Base-by-base conservation (phyloP, 1,140 invertebrate genomes). In the Musca vetustissima region DNA sequence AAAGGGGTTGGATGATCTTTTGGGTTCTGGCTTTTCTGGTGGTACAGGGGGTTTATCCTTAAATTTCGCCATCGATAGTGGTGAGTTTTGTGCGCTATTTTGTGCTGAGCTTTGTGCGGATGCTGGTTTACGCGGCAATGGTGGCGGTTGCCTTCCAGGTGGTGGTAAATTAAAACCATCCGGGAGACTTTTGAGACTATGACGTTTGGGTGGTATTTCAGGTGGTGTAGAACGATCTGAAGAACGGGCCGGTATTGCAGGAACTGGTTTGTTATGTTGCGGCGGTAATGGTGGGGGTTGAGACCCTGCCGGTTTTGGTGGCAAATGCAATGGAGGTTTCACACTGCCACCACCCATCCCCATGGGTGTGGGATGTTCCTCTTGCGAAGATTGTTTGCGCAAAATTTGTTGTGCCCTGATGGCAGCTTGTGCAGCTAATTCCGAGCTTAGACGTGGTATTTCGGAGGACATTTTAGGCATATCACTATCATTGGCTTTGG, bases 171-270 rank as follows among this genome's bases (percentile, higher is more conserved):
- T 73, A 69, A 76, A 74, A 3, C 77, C 74, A 68, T 79, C 78
- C 15, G 77, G 77, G 57, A 80, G 52, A 43, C 78, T 82, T 53
- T 83, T 82, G 0, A 83, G 66, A 36, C 80, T 82, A 17, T 79
- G 75, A 0, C 81, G 77, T 57, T 83, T 83, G 6, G 81, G 81
- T 14, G 81, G 81, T 67, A 83, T 83, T 67, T 82, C 81, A 0
- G 81, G 81, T 21, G 81, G 79, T 14, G 75, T 75, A 0, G 74
- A 53, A 4, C 79, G 73, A 22, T 78, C 79, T 65, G 78, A 69
- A 7, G 78, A 76, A 21, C 81, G 73, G 14, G 79, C 79, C n/a
- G 81, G 81, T 48, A 83, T 80, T 4, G 78, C 79, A 8, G 81
- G 81, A 53, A 81, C 80, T 25, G 78, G 78, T 59, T 69, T 70